These are phyloP conservation scores for Monodelphis domestica DNA, from an alignment of 2,797 vertebrate genomes.

Conservation along the genomic window DNA sequence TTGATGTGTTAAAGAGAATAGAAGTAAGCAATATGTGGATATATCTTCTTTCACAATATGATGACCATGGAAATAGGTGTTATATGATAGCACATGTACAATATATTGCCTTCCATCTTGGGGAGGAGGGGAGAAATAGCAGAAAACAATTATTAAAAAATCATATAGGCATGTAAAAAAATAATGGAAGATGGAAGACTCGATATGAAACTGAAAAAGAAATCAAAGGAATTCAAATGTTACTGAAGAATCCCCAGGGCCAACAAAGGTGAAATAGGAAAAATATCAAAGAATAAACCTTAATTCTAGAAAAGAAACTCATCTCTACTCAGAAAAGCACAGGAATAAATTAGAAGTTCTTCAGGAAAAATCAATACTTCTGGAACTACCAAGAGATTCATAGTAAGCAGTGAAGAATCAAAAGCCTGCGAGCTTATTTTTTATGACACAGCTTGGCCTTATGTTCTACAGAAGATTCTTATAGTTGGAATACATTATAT, in stretches of 20 bases:
- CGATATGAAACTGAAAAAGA: constrained; percentile 88
- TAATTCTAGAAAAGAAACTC: constrained; percentile 77
- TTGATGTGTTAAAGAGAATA: constrained; percentile 88
- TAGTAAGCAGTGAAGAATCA: constrained; percentile 86
- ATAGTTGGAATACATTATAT: constrained; percentile 97
- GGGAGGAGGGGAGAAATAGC: no score
- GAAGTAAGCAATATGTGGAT: no score
- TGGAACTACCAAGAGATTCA: constrained; percentile 86
- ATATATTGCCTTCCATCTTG: no score
- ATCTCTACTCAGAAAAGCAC: constrained; percentile 72
- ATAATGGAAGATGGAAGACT: constrained; percentile 91
- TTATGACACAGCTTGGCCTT: constrained; percentile 97
- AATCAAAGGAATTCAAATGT: constrained; percentile 85
- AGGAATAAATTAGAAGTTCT: constrained; percentile 79
- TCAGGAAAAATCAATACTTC: constrained; percentile 72
- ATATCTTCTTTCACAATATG: no score
- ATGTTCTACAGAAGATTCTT: constrained; percentile 93
- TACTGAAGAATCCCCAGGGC: constrained; percentile 81
- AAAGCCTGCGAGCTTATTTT: constrained; percentile 96
- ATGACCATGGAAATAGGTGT: no score
- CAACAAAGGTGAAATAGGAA: constrained; percentile 72
- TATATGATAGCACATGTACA: no score
- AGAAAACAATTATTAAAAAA: no score
- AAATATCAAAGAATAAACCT: not conserved
- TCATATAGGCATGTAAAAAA: no score